A percentile compares a stretch with the other conserved stretches of the same genome.
phyloP scores from a whole-genome alignment of 2,888 invertebrate species.

The Timema cristinae region DNA sequence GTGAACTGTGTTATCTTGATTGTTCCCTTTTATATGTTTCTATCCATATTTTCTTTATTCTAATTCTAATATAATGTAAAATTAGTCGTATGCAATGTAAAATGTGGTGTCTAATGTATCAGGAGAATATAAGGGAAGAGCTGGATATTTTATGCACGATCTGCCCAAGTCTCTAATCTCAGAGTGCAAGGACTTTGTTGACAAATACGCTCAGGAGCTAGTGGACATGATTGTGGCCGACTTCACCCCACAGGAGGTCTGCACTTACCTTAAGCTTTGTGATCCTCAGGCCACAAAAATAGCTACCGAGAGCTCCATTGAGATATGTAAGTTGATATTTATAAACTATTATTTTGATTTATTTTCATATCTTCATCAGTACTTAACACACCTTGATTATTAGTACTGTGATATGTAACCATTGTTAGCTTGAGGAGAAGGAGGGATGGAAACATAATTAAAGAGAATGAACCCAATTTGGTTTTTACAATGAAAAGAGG shows the following conservation, averaged over 20 bases:
- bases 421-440: no score
- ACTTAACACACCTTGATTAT: no score
- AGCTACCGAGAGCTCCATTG: constrained; percentile 40
- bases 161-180: constrained; percentile 58
- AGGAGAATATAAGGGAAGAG: constrained; percentile 66
- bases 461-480: no score
- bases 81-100: no score
- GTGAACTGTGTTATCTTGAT: no score
- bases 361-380: no score
- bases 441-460: no score
- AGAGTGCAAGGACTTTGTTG: constrained; percentile 73
- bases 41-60: no score
- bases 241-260: constrained; percentile 70
- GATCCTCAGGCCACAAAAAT: constrained; percentile 40
- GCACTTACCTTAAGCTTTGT: constrained; percentile 72
- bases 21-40: no score
- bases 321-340: constrained; percentile 22
- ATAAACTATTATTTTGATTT: neutral
- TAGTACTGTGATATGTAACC: no score
- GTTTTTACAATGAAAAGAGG: no score
- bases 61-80: no score
- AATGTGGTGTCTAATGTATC: constrained; percentile 20
- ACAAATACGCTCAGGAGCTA: constrained; percentile 69
- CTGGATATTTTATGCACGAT: constrained; percentile 65
- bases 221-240: constrained; percentile 75